Percentiles rank a stretch among this genome's conserved stretches.
Conservation (phyloP, 2,797 vertebrate species). For the Anabacerthia variegaticeps region DNA sequence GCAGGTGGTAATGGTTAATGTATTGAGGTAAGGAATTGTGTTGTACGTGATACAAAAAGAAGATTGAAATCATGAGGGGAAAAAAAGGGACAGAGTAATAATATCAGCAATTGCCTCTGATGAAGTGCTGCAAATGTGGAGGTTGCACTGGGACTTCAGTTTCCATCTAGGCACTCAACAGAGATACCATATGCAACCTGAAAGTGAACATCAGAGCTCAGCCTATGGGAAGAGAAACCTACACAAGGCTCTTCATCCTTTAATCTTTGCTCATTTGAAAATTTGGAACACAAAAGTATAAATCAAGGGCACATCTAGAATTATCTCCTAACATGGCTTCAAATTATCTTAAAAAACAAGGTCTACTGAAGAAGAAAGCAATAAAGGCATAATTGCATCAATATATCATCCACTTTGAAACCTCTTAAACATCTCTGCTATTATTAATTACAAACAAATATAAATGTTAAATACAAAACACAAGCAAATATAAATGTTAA, state of each 20-base stretch:
- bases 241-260: not conserved
- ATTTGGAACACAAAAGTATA: not conserved
- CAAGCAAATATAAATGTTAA: not conserved
- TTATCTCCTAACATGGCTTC: not conserved
- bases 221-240: not conserved
- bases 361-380: not conserved
- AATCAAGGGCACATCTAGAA: not conserved
- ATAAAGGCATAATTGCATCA: not conserved
- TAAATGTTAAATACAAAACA: not conserved
- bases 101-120: not conserved
- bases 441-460: not conserved
- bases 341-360: not conserved
- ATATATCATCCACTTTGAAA: not conserved
- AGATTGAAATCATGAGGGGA: not conserved
- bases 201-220: not conserved
- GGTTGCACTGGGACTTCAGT: not conserved
- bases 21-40: not conserved
- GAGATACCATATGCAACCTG: not conserved
- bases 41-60: not conserved
- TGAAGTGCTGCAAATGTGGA: not conserved
- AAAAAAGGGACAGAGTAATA: not conserved
- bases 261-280: not conserved
- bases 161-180: not conserved
- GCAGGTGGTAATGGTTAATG: not conserved
- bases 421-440: not conserved